Evolutionary conservation across 64 coral and sea anemone genomes (phyloP).

Genomic region (Exaiptasia diaphana): DNA sequence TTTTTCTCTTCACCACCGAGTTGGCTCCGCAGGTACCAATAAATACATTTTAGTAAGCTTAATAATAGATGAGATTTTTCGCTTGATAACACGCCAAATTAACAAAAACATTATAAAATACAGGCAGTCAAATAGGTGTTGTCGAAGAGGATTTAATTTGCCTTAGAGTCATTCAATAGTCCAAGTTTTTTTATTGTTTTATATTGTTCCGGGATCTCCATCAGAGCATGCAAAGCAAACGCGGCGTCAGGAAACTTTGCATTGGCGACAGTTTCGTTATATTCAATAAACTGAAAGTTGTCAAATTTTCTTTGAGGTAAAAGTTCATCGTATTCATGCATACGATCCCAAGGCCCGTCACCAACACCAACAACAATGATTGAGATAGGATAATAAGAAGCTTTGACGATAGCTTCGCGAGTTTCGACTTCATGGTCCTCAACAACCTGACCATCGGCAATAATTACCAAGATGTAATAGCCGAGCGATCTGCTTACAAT

Average conservation of each 20-base stretch:
- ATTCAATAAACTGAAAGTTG: constrained; percentile 98
- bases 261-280: constrained; percentile 35
- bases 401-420: constrained; percentile 77
- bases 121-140: too few relatives aligned
- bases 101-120: too few relatives aligned
- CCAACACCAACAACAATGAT: constrained; percentile 95
- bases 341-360: constrained; percentile 92
- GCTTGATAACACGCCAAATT: too few relatives aligned
- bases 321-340: constrained; percentile 88
- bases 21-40: too few relatives aligned
- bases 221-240: constrained; percentile 82
- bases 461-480: constrained; percentile 85
- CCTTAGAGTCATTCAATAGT: constrained; percentile 30
- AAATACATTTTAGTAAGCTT: too few relatives aligned
- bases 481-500: constrained; percentile 57
- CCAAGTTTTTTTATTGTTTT: constrained; percentile 66
- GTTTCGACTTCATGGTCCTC: constrained; percentile 79
- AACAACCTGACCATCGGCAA: constrained; percentile 91
- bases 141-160: too few relatives aligned
- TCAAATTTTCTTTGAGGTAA: constrained; percentile 82
- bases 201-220: constrained; percentile 96
- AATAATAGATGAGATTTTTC: too few relatives aligned
- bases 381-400: constrained; percentile 84
- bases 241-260: constrained; percentile 69
- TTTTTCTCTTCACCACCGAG: too few relatives aligned